Evolutionary conservation across 2,888 invertebrate species (phyloP).

Genomic region (Podotricha telesiphe): DNA sequence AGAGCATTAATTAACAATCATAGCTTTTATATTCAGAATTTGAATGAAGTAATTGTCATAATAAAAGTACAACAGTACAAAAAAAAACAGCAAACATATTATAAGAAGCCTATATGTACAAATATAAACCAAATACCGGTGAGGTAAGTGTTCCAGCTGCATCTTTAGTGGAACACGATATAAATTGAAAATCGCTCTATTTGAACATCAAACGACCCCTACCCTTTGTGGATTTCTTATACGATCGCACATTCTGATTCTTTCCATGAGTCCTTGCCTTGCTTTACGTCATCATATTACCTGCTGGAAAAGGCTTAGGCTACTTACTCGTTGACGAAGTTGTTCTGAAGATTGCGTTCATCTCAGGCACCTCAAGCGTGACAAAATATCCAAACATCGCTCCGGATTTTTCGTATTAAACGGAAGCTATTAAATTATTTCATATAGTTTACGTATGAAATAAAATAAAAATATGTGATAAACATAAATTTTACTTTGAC

Average conservation of each 20-base stretch:
- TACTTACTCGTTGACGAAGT: constrained; percentile 35
- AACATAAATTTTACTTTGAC: too few species aligned
- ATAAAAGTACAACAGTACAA: background rate
- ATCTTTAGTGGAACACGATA: constrained; percentile 63
- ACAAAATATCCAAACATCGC: constrained; percentile 19
- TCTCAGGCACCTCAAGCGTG: constrained; percentile 5
- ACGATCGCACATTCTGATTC: constrained; percentile 49
- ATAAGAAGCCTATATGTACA: background rate
- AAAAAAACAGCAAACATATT: background rate
- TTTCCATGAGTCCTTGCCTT: constrained; percentile 44
- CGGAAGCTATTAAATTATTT: background rate
- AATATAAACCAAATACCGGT: constrained; percentile 15
- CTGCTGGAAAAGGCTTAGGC: constrained; percentile 37
- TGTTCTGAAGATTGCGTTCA: constrained; percentile 18
- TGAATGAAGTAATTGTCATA: too few species aligned
- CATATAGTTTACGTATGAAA: too few species aligned
- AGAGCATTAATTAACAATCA: too few species aligned
- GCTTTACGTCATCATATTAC: constrained; percentile 44
- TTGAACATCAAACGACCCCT: constrained; percentile 70
- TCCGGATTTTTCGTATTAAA: background rate
- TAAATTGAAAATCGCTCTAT: constrained; percentile 78
- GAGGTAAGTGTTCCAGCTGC: constrained; percentile 29
- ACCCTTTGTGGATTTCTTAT: constrained; percentile 65
- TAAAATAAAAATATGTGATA: too few species aligned
- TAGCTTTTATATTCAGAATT: too few species aligned